Conservation (phyloP, 2,888 invertebrate genomes). For the Eurytoma californica region DNA sequence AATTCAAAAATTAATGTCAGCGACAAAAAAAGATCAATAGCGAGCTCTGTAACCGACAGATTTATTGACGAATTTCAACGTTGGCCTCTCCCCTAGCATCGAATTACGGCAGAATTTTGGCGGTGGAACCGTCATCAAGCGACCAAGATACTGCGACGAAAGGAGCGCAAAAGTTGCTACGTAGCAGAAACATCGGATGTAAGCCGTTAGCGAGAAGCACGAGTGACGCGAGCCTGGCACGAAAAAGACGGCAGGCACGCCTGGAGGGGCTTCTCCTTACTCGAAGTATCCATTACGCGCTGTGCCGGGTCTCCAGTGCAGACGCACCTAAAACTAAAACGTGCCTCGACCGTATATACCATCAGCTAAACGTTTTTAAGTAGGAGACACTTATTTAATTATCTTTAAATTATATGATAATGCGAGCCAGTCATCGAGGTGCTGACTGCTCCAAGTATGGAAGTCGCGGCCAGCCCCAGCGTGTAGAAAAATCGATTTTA, state of each 20-base stretch:
- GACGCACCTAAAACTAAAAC: conserved; percentile 3
- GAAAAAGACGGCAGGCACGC: conserved; percentile 28
- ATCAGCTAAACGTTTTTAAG: no score
- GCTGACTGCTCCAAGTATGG: no score
- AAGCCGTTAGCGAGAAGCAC: neutral
- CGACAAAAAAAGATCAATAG: neutral
- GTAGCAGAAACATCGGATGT: conserved; percentile 28
- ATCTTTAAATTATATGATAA: no score
- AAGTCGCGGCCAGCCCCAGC: no score
- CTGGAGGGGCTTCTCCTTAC: conserved; percentile 30
- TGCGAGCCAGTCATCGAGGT: no score
- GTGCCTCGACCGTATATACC: no score
- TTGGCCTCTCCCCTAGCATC: neutral
- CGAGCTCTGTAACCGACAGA: neutral
- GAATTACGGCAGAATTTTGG: neutral
- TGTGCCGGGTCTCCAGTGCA: neutral
- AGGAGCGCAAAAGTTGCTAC: conserved; percentile 25
- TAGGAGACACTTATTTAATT: no score
- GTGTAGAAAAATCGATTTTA: no score
- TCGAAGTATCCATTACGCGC: conserved; percentile 43
- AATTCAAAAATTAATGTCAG: no score
- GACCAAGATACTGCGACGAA: conserved; percentile 13
- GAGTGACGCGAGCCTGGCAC: neutral
- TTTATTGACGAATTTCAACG: neutral
- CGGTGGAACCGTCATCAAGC: neutral